These are phyloP conservation scores for Dendrocopos noguchii DNA, from an alignment of 2,113 vertebrate species.

Conservation along the genomic window DNA sequence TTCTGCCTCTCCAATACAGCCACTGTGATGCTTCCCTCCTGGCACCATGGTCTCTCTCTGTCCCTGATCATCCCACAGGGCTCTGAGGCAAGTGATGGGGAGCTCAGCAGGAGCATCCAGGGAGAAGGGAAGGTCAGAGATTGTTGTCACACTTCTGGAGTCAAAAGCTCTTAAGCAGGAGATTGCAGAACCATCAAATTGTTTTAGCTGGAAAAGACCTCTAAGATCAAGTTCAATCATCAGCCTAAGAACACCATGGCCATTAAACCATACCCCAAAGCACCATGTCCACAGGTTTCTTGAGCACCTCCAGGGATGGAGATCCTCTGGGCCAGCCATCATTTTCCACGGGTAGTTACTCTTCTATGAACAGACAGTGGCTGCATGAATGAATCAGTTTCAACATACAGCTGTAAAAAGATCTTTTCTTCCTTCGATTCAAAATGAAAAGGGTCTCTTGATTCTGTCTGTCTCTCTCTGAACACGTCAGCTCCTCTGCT, in stretches of 20 bases:
- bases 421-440: neutral
- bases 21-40: neutral
- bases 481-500: neutral
- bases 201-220: too few relatives aligned
- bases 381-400: neutral
- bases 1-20: neutral
- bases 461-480: neutral
- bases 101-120: neutral
- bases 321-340: neutral
- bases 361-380: neutral
- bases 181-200: too few relatives aligned
- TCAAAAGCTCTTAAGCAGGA: neutral
- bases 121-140: neutral
- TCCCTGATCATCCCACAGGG: neutral
- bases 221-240: too few relatives aligned
- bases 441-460: neutral
- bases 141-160: neutral
- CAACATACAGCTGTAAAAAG: neutral
- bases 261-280: too few relatives aligned
- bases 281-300: too few relatives aligned
- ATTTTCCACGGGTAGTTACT: neutral
- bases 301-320: too few relatives aligned
- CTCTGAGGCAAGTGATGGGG: neutral
- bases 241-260: too few relatives aligned
- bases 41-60: neutral